These are phyloP conservation scores for Sympetrum striolatum DNA, from an alignment of 2,888 invertebrate genomes.

Conservation along the genomic window DNA sequence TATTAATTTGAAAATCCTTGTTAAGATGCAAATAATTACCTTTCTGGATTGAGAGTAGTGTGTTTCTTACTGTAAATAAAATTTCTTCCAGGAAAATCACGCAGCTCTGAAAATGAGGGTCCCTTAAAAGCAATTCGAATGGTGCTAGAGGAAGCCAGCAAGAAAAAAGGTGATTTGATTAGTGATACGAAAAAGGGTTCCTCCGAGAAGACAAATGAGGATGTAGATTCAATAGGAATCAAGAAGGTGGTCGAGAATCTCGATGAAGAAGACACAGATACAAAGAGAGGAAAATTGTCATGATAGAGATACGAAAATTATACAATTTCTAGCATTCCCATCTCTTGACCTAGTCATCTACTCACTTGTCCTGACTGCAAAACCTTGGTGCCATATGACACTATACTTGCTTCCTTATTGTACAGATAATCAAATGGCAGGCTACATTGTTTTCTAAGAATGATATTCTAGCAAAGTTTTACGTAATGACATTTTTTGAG, in stretches of 20 bases:
- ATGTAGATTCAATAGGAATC: background rate
- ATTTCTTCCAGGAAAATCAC: background rate
- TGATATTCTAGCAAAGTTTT: background rate
- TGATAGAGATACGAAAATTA: background rate
- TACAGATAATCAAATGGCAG: background rate
- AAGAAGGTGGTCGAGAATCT: conserved; percentile 44
- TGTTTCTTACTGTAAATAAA: background rate
- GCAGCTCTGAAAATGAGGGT: background rate
- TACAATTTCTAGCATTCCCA: conserved; percentile 11
- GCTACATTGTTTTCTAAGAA: background rate
- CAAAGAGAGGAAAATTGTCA: conserved; percentile 44
- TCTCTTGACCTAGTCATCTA: background rate
- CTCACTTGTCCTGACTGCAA: background rate
- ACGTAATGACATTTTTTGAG: background rate
- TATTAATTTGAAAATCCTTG: too few species aligned
- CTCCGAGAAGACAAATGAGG: background rate
- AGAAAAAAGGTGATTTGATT: conserved; percentile 35
- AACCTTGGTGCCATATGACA: background rate
- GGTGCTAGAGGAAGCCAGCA: conserved; percentile 12
- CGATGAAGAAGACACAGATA: conserved; percentile 44
- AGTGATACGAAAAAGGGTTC: background rate
- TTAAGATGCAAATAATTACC: too few species aligned
- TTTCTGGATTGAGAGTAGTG: background rate
- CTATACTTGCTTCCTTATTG: background rate
- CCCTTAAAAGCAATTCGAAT: conserved; percentile 20